These are phyloP conservation scores for Lagenorhynchus albirostris DNA, from an alignment of 2,113 vertebrate genomes.

Conservation along the genomic window DNA sequence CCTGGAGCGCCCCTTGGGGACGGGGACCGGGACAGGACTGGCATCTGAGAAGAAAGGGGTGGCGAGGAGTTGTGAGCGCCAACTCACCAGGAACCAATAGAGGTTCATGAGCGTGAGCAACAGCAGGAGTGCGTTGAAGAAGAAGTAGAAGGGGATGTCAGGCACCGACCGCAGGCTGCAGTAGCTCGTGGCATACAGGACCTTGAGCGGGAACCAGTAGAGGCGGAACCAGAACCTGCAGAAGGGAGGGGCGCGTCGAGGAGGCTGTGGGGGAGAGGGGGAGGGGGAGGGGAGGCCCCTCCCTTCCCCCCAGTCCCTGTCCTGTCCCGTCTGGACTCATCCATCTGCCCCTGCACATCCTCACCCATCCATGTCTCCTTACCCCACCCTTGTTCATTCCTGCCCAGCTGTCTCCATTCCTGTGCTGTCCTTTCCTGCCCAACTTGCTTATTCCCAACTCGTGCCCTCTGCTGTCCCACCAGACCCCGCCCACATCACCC, in stretches of 20 bases:
- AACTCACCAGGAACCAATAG: conserved; percentile 98
- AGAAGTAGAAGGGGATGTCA: conserved; percentile 97
- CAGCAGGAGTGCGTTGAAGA: conserved; percentile 95
- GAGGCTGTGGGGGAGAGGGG: too few species aligned
- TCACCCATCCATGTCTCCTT: too few species aligned
- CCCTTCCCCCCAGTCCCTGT: background rate
- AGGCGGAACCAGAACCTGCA: conserved; percentile 98
- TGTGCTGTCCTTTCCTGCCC: too few species aligned
- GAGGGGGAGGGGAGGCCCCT: too few species aligned
- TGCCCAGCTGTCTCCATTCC: background rate
- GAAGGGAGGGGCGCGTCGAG: too few species aligned
- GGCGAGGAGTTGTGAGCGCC: accelerated
- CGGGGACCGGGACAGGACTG: accelerated
- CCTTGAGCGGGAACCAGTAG: conserved; percentile 99
- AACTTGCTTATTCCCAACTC: accelerated
- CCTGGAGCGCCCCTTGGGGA: accelerated
- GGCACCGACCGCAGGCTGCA: conserved; percentile 90
- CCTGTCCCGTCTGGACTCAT: background rate
- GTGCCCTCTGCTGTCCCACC: accelerated
- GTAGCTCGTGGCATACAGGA: conserved; percentile 92
- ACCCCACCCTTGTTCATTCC: background rate
- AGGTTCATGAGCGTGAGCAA: conserved; percentile 94
- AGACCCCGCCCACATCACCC: background rate
- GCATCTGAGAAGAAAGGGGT: accelerated
- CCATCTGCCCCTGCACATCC: background rate